Percentiles rank a stretch among this genome's conserved stretches.
phyloP scores from a whole-genome alignment of 2,113 vertebrate genomes.

The Heterotilapia buettikoferi region DNA sequence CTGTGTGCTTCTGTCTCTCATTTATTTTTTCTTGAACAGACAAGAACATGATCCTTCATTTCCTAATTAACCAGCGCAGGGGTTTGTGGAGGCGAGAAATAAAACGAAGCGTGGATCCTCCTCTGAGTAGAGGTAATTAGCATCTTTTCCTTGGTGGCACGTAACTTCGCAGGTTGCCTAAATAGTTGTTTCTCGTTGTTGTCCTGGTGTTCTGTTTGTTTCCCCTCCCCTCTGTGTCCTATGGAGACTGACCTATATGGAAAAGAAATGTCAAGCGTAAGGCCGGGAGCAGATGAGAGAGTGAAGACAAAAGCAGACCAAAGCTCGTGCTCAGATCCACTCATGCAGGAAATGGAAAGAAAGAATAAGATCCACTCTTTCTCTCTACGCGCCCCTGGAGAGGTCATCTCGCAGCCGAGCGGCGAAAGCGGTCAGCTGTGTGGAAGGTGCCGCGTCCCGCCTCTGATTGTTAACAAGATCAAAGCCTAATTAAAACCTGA shows the following conservation, averaged over 20 bases:
- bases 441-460: background rate
- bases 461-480: conserved; percentile 22
- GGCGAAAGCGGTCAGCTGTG: conserved; percentile 19
- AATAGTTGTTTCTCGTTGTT: conserved; percentile 35
- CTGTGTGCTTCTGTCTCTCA: background rate
- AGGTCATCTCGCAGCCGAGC: conserved; percentile 28
- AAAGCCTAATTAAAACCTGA: conserved; percentile 41
- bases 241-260: conserved; percentile 64
- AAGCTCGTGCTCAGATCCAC: conserved; percentile 56
- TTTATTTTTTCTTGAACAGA: conserved; percentile 11
- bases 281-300: conserved; percentile 42
- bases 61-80: conserved; percentile 46
- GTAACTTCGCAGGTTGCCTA: conserved; percentile 29
- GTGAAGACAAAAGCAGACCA: conserved; percentile 62
- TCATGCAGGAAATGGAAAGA: conserved; percentile 69
- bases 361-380: conserved; percentile 52
- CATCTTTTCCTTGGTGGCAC: conserved; percentile 23
- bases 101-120: conserved; percentile 9
- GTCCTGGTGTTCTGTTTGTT: background rate
- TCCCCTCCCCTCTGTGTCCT: background rate
- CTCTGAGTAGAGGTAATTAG: conserved; percentile 49
- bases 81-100: background rate
- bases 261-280: conserved; percentile 63
- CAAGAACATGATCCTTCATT: conserved; percentile 42
- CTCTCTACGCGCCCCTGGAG: conserved; percentile 14